Evolutionary conservation across 2,888 invertebrate species (phyloP).

Genomic region (Ctena decussata): DNA sequence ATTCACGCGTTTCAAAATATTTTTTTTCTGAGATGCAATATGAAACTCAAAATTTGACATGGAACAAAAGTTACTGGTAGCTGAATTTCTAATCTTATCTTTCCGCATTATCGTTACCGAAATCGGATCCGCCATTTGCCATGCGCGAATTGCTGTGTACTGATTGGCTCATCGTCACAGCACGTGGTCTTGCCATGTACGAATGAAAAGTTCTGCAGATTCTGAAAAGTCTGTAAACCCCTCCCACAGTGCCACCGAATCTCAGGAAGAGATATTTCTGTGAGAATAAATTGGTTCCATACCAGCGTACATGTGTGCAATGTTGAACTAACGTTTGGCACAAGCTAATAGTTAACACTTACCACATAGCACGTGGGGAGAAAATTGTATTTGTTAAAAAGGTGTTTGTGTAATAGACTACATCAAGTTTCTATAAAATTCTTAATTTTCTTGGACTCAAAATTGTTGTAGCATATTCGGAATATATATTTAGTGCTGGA

Average conservation of each 20-base stretch:
- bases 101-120: not conserved
- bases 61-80: too few relatives aligned
- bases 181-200: not conserved
- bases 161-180: not conserved
- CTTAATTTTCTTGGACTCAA: too few relatives aligned
- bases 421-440: too few relatives aligned
- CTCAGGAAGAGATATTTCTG: not conserved
- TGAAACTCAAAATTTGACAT: too few relatives aligned
- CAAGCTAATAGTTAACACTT: slow-evolving; percentile 18
- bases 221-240: not conserved
- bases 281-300: slow-evolving; percentile 14
- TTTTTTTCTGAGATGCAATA: too few relatives aligned
- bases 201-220: not conserved
- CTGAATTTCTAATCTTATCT: not conserved
- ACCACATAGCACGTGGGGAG: slow-evolving; percentile 54
- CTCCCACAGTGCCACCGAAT: not conserved
- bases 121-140: not conserved
- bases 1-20: too few relatives aligned
- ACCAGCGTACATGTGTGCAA: not conserved
- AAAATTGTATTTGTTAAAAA: not conserved
- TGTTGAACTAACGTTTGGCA: slow-evolving; percentile 7
- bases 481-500: not conserved
- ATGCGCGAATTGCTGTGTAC: not conserved
- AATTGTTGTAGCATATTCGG: too few relatives aligned
- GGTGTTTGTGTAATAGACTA: too few relatives aligned